Conservation (phyloP, 2,797 vertebrate species). For the Sebastiscus albofasciatus region DNA sequence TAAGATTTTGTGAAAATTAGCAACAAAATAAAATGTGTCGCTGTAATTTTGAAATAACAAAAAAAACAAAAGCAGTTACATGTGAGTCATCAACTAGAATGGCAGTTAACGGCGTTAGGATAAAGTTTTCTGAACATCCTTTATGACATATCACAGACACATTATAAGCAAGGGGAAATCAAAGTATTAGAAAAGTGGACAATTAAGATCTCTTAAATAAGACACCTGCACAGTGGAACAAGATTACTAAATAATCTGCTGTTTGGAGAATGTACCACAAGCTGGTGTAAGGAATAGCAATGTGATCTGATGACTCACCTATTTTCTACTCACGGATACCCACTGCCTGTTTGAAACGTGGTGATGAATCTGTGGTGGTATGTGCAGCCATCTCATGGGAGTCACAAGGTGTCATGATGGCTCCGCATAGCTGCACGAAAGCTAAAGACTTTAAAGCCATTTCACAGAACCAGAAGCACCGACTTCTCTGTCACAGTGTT, state of each 20-base stretch:
- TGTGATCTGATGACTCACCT: constrained; percentile 41
- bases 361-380: constrained; percentile 17
- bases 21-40: no score
- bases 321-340: constrained; percentile 29
- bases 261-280: not conserved
- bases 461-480: not conserved
- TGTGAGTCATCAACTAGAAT: not conserved
- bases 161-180: not conserved
- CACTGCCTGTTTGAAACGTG: constrained; percentile 6
- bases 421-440: constrained; percentile 6
- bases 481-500: not conserved
- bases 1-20: not conserved
- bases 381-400: constrained; percentile 34
- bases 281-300: constrained; percentile 3
- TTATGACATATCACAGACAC: not conserved
- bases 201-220: not conserved
- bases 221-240: not conserved
- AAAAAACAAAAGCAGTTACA: not conserved
- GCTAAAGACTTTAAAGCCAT: constrained; percentile 2
- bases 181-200: not conserved
- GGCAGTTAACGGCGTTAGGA: not conserved
- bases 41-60: not conserved
- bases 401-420: constrained; percentile 13
- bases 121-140: not conserved
- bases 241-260: not conserved